phyloP scores from a whole-genome alignment of 2,888 invertebrate species.

The Nomada goodeniana region DNA sequence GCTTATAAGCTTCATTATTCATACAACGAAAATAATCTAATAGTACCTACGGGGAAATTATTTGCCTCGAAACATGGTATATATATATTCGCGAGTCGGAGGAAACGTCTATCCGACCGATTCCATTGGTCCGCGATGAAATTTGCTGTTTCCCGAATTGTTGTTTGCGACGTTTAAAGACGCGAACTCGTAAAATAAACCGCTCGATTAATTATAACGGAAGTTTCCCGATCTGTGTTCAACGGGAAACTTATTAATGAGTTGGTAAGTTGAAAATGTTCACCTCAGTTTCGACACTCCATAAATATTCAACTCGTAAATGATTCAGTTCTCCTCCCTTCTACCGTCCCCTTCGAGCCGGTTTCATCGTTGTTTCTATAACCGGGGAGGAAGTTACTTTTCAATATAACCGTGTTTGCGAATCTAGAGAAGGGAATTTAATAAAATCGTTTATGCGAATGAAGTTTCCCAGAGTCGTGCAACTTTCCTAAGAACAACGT shows the following conservation, averaged over 20 bases:
- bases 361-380: conserved; percentile 55
- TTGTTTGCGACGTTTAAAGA: conserved; percentile 1
- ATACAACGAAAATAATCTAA: too few species aligned
- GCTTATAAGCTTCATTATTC: too few species aligned
- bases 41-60: too few species aligned
- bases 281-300: conserved; percentile 50
- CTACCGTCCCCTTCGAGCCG: background rate
- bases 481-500: conserved; percentile 50
- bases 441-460: conserved; percentile 69
- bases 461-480: conserved; percentile 55
- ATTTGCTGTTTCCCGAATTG: background rate
- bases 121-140: background rate
- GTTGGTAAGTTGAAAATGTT: conserved; percentile 63
- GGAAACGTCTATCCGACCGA: too few species aligned
- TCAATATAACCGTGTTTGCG: conserved; percentile 70
- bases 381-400: conserved; percentile 49
- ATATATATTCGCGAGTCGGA: too few species aligned
- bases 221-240: conserved; percentile 48
- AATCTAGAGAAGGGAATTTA: conserved; percentile 66
- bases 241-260: conserved; percentile 55
- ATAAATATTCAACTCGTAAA: conserved; percentile 69
- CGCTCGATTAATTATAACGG: conserved; percentile 47
- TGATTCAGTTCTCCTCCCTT: conserved; percentile 28
- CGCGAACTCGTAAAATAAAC: conserved; percentile 22
- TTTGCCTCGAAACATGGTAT: too few species aligned